Evolutionary conservation across 1,140 invertebrate genomes (phyloP), one percentile per base, ranked within the genome.

Genomic region (Chymomyza costata): DNA sequence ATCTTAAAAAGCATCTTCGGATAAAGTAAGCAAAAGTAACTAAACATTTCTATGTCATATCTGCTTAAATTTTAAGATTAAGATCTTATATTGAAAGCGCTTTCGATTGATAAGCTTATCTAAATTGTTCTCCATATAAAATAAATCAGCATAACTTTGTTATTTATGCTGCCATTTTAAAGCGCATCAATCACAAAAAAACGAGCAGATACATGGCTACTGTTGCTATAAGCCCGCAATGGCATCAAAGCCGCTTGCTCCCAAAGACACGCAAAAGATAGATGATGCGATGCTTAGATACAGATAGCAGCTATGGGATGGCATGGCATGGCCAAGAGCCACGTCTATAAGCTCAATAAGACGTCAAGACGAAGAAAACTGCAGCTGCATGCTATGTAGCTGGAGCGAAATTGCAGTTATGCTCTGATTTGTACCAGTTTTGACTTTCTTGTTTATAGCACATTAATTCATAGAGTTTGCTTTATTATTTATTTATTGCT

Each of bases 351-450:
- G 21, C 8, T 25, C 21, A 25, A 25, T 25, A 25, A 25, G 21
- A 25, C 21, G 21, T 25, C 21, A 5, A 25, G 8, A 8, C 3
- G 8, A 25, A 5, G n/a, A 3, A 25, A 25, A 8, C 21, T 5
- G 48, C 52, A 25, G 40, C 19, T 41, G 31, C 39, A 41, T 19
- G 41, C 30, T 17, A 48, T n/a, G n/a, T 41, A 35, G 44, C 62
- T 71, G 28, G 21, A 31, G 68, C 65, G 74, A 81, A 81, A 84
- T 76, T 82, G 73, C 82, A 84, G 82, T 84, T 84, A 84, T 84
- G 82, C 82, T 84, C 82, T 84, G 78, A 84, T 84, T 84, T 84
- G 71, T 84, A 81, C 82, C 69, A 84, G 78, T 84, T 84, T 84
- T 61, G 74, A 84, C 78, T 84, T 84, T 84, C 82, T 84, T 84